Percentiles rank a stretch among this genome's conserved stretches.
Conservation (phyloP, 2,888 invertebrate species). For the Epirrita christyi region DNA sequence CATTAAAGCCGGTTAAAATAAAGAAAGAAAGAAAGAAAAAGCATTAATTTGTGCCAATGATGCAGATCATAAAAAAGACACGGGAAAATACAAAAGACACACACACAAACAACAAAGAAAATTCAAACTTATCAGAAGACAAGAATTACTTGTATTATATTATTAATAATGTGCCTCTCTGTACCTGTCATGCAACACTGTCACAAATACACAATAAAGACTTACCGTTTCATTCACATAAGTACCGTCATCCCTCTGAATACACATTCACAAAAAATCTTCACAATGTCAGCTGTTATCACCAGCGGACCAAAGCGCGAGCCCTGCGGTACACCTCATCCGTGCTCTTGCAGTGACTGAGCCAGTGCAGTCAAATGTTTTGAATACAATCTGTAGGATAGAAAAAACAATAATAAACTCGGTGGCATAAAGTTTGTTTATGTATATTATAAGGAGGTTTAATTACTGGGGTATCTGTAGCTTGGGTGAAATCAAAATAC, state of each 20-base stretch:
- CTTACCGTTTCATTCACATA: constrained; percentile 77
- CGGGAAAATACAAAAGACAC: too few relatives aligned
- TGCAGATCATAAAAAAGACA: too few relatives aligned
- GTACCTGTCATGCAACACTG: too few relatives aligned
- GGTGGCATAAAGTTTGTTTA: constrained; percentile 53
- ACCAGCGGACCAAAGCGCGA: constrained; percentile 46
- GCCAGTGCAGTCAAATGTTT: constrained; percentile 68
- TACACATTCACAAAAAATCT: constrained; percentile 76
- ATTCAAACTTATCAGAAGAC: too few relatives aligned
- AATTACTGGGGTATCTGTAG: constrained; percentile 43
- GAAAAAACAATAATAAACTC: constrained; percentile 82
- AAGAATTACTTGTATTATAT: too few relatives aligned
- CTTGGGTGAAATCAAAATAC: constrained; percentile 37
- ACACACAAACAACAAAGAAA: too few relatives aligned
- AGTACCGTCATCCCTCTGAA: constrained; percentile 74
- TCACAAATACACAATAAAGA: too few relatives aligned
- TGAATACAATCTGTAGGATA: constrained; percentile 83
- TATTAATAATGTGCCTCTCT: too few relatives aligned
- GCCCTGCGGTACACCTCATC: constrained; percentile 57
- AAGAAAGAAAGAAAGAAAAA: too few relatives aligned
- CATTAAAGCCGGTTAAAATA: too few relatives aligned
- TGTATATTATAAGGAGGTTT: constrained; percentile 38
- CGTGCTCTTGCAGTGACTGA: constrained; percentile 63
- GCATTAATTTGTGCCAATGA: too few relatives aligned
- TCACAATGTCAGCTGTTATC: constrained; percentile 44